These are phyloP conservation scores for Pygocentrus nattereri DNA, from an alignment of 2,797 vertebrate species.

Conservation along the genomic window DNA sequence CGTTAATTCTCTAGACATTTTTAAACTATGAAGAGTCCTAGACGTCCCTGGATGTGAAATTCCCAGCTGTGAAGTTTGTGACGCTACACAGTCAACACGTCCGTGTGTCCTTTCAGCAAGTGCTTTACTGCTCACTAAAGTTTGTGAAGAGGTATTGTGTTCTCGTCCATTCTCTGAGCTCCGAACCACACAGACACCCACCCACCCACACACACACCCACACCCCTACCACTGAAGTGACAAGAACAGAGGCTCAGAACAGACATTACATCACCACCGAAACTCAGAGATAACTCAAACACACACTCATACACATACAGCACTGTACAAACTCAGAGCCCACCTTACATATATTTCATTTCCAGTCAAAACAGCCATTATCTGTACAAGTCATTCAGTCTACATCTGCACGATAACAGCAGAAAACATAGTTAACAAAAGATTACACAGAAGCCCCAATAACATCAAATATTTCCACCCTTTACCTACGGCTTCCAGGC, in stretches of 20 bases:
- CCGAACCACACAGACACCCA: conserved; percentile 16
- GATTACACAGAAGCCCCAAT: too few relatives aligned
- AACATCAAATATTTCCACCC: too few relatives aligned
- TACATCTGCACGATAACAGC: too few relatives aligned
- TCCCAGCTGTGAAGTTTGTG: conserved; percentile 20
- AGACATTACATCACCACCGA: conserved; percentile 52
- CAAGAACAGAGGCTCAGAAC: conserved; percentile 39
- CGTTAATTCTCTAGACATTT: background rate
- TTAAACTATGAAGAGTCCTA: background rate
- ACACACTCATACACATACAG: conserved; percentile 37
- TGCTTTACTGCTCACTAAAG: conserved; percentile 42
- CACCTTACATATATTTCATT: too few relatives aligned
- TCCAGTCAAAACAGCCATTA: too few relatives aligned
- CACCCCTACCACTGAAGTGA: conserved; percentile 15
- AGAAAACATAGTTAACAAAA: too few relatives aligned
- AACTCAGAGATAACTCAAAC: conserved; percentile 41
- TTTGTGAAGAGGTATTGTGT: conserved; percentile 67
- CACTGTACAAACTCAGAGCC: background rate
- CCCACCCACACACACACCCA: background rate
- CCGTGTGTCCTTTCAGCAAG: conserved; percentile 19
- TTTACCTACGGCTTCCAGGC: too few relatives aligned
- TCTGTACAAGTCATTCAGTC: too few relatives aligned
- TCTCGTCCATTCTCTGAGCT: conserved; percentile 52
- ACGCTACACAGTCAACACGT: background rate
- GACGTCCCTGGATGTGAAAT: background rate